Evolutionary conservation across 1,140 invertebrate genomes (phyloP).

Genomic region (Brachystomella parvula): DNA sequence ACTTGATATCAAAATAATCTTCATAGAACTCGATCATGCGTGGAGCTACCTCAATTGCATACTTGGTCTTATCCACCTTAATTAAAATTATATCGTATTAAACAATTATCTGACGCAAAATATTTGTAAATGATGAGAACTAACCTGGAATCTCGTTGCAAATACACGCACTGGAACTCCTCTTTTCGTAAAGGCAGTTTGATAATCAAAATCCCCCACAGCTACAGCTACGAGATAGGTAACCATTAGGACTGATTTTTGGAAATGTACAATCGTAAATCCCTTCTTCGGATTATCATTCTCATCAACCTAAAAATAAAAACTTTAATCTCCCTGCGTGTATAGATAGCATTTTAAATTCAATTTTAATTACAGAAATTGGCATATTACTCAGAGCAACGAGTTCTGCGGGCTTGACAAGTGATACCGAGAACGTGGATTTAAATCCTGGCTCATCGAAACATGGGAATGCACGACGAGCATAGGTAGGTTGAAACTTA

Average conservation of each 20-base stretch:
- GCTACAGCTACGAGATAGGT: slow-evolving; percentile 87
- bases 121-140: too few relatives aligned
- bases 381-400: slow-evolving; percentile 73
- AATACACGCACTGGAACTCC: slow-evolving; percentile 60
- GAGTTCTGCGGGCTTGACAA: slow-evolving; percentile 61
- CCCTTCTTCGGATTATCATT: slow-evolving; percentile 43
- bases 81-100: background rate
- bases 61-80: slow-evolving; percentile 55
- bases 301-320: slow-evolving; percentile 41
- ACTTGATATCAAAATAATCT: slow-evolving; percentile 73
- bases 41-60: slow-evolving; percentile 67
- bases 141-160: slow-evolving; percentile 61
- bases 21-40: slow-evolving; percentile 77
- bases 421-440: slow-evolving; percentile 69
- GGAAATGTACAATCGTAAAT: slow-evolving; percentile 58
- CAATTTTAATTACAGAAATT: slow-evolving; percentile 38
- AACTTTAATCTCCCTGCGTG: background rate
- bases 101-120: too few relatives aligned
- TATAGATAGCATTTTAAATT: background rate
- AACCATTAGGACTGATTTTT: slow-evolving; percentile 77
- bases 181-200: slow-evolving; percentile 49
- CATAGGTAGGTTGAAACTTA: slow-evolving; percentile 56
- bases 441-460: slow-evolving; percentile 88
- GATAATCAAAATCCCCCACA: slow-evolving; percentile 71
- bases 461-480: slow-evolving; percentile 50